These are phyloP conservation scores for Archaeoteleia sp. DNA, from an alignment of 2,888 invertebrate species.

Conservation along the genomic window DNA sequence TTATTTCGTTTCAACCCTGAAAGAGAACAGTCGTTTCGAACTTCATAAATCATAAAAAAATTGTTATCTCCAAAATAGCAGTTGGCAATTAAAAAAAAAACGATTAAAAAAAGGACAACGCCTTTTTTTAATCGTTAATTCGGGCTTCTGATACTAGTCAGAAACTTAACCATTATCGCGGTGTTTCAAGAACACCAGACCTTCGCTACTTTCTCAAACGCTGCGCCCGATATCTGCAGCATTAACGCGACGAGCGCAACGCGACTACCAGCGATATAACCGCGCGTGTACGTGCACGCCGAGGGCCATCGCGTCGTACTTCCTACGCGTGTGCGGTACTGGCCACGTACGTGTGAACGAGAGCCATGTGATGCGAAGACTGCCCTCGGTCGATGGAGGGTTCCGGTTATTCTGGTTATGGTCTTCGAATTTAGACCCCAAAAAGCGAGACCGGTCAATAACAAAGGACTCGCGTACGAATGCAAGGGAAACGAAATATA, in stretches of 20 bases:
- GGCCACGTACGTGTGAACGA: conserved; percentile 6
- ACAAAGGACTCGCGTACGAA: conserved; percentile 31
- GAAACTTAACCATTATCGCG: conserved; percentile 1
- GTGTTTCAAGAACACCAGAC: conserved; percentile 1
- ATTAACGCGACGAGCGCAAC: not conserved
- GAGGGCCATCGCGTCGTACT: too few species aligned
- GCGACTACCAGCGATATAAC: not conserved
- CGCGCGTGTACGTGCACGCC: not conserved
- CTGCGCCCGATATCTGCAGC: not conserved
- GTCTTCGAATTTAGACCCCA: conserved; percentile 57
- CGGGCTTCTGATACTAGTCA: too few species aligned
- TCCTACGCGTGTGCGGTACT: not conserved
- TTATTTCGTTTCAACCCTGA: too few species aligned
- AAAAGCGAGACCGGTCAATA: conserved; percentile 42
- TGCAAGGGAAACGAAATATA: conserved; percentile 30
- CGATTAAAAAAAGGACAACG: too few species aligned
- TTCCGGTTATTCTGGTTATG: conserved; percentile 34
- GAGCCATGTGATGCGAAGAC: conserved; percentile 22
- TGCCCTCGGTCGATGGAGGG: conserved; percentile 9
- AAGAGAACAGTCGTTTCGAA: too few species aligned
- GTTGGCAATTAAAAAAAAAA: too few species aligned
- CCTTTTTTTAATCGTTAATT: too few species aligned
- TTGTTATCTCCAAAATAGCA: too few species aligned
- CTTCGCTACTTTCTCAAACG: conserved; percentile 3
- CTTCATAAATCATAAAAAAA: too few species aligned